Evolutionary conservation across 2,888 invertebrate genomes (phyloP), one percentile per base, ranked within the genome.

Genomic region (Diachrysia chrysitis): DNA sequence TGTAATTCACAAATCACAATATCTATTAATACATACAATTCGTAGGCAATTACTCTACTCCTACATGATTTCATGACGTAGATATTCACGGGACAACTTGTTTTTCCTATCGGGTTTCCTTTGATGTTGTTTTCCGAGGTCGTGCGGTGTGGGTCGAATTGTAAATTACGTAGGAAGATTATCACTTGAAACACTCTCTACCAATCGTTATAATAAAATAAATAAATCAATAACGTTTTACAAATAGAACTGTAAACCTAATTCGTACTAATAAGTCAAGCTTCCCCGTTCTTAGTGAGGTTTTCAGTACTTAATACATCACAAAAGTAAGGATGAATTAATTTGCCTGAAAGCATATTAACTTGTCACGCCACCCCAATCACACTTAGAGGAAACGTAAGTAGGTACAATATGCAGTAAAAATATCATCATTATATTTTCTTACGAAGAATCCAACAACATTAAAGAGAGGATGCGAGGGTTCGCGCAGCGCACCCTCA

Each of bases 401-500:
- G 48, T 51, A 54, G 54, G n/a, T 71, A 83, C 83, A 85, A 86
- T 87, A 87, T 87, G 86, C 88, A 89, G 88, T 89, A 88, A 89
- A 81, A 90, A 90, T 86, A 87, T 83, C 84, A 83, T 84, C 85
- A 87, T 88, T 87, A 89, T 84, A 85, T 89, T 87, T 87, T 86
- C 86, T 87, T 84, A 79, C 84, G 79, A 85, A 87, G 85, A 88
- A 91, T 88, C 87, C 86, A 87, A 87, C 89, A 89, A 91, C 88
- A 90, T 91, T 90, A 91, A 89, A 89, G 86, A 84, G 88, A 89
- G 86, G 85, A 89, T 88, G 87, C 88, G 90, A 90, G 90, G 90
- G 92, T 90, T 89, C 87, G 87, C 88, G 86, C 89, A 85, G 83
- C 87, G 87, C 89, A 89, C 92, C 94, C 92, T 90, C 92, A 92